Evolutionary conservation across 2,888 invertebrate species (phyloP), one percentile per base, ranked within the genome.

Genomic region (Melieria picta): DNA sequence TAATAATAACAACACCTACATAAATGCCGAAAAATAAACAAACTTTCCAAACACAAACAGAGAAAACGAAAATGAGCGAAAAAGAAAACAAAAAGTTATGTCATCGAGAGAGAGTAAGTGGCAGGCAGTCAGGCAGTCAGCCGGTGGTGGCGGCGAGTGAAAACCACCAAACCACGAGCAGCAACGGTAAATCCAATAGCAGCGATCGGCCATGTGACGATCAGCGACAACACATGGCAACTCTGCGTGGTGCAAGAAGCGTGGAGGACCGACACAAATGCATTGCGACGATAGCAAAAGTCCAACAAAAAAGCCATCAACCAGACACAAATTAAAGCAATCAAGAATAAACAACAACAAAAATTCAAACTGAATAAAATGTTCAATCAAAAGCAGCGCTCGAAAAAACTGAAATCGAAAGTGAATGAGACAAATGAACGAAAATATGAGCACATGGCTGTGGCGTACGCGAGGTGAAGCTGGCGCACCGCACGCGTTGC

Each of bases 11-110:
- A 48, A 50, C 52, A 11, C n/a, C 42, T 42, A 11, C 4, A 52
- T 10, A 16, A 13, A 55, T 57, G 47, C 42, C 7, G 13, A 57
- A 57, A 76, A 75, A 75, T 69, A 77, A 65, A 69, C 60, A 66
- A 62, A 73, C 77, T 74, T 75, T 73, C 70, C 73, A 66, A 75
- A 76, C 48, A 47, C 16, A 42, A 47, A 16, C 10, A 58, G 46
- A 52, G 11, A 72, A 75, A 56, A 69, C 63, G 73, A 63, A 74
- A 77, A 74, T 75, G 73, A 72, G 74, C 64, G 75, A 74, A 74
- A 72, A 75, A 67, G 61, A 71, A 67, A 68, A 64, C 65, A 60
- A 65, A 71, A 73, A 68, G 74, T 76, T 72, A 76, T 68, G 69
- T 74, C 73, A 75, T 73, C 71, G 65, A 68, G 75, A 75, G 75